Conservation (phyloP, 2,888 invertebrate genomes). For the Scaptomyza parva region DNA sequence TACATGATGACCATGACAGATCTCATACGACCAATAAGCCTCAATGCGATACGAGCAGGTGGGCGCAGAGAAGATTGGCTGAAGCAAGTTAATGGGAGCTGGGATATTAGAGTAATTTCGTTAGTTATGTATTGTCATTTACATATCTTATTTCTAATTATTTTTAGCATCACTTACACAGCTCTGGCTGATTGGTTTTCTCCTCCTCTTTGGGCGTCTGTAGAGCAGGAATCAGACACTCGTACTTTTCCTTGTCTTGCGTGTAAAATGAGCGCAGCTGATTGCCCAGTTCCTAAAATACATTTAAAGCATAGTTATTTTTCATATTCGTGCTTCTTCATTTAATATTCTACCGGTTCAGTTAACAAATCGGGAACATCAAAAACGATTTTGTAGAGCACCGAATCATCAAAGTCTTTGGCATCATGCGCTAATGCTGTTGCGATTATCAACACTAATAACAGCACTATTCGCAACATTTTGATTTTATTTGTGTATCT, state of each 20-base stretch:
- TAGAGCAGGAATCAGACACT: constrained; percentile 91
- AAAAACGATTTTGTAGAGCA: constrained; percentile 91
- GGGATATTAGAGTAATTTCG: background rate
- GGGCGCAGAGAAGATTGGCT: constrained; percentile 90
- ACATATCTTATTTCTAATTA: no score
- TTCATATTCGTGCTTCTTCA: background rate
- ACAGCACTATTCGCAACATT: constrained; percentile 15
- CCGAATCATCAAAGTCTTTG: constrained; percentile 91
- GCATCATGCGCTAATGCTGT: constrained; percentile 85
- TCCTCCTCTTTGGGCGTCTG: constrained; percentile 83
- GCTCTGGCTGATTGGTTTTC: constrained; percentile 69
- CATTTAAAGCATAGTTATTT: background rate
- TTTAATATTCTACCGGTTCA: constrained; percentile 81
- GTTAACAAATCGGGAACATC: constrained; percentile 87
- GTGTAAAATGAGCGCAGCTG: constrained; percentile 85
- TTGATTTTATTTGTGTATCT: background rate
- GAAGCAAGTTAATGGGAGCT: constrained; percentile 91
- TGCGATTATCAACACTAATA: constrained; percentile 32
- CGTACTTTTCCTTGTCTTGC: constrained; percentile 92
- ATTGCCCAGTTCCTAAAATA: constrained; percentile 65
- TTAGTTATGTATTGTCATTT: background rate
- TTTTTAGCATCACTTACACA: constrained; percentile 63
- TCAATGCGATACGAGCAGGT: constrained; percentile 94
- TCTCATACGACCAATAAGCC: constrained; percentile 98
- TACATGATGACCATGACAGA: constrained; percentile 96